Evolutionary conservation across 1,140 invertebrate genomes (phyloP).

Genomic region (Rhynchophorus ferrugineus): DNA sequence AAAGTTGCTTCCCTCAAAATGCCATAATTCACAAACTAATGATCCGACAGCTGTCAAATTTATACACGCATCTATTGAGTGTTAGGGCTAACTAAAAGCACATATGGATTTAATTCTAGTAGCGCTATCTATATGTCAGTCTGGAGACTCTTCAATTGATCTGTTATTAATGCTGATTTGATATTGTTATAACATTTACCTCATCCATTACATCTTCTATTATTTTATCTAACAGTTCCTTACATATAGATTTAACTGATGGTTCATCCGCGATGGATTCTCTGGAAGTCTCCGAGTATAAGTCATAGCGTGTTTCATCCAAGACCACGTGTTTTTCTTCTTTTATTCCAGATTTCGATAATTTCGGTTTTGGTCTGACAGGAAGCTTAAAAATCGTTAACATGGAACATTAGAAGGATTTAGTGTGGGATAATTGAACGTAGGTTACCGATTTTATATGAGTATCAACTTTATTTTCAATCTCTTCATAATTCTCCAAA

Average conservation of each 20-base stretch:
- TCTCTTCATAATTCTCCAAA: slow-evolving; percentile 1
- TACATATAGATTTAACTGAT: not conserved
- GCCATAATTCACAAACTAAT: too few species aligned
- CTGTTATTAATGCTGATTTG: too few species aligned
- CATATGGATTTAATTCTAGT: too few species aligned
- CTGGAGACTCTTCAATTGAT: too few species aligned
- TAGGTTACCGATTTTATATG: slow-evolving; percentile 9
- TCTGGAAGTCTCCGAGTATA: not conserved
- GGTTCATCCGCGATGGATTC: not conserved
- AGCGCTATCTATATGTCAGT: too few species aligned
- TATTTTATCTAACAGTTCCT: not conserved
- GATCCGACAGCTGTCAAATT: too few species aligned
- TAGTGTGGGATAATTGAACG: not conserved
- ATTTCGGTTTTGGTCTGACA: not conserved
- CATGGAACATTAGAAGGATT: too few species aligned
- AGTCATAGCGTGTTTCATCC: not conserved
- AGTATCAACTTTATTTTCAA: slow-evolving; percentile 4
- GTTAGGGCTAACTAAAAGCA: too few species aligned
- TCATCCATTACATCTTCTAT: not conserved
- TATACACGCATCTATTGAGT: too few species aligned
- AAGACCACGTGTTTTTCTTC: not conserved
- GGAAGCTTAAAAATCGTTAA: not conserved
- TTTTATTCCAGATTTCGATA: not conserved
- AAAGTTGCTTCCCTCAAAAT: too few species aligned
- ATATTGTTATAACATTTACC: not conserved